These are phyloP conservation scores for Dynastes hyllus DNA, from an alignment of 2,888 invertebrate species.

Conservation along the genomic window DNA sequence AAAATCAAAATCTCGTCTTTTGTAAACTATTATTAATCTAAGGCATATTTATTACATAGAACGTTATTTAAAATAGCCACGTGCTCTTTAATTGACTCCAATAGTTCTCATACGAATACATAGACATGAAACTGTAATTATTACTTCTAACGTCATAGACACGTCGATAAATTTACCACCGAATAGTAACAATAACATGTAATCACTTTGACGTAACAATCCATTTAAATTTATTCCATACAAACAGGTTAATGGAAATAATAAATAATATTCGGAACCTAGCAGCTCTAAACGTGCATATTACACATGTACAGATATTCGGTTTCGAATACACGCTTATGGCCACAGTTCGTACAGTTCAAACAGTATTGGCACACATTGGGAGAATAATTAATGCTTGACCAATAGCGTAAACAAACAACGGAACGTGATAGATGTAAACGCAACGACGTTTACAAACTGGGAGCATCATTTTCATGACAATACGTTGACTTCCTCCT, in stretches of 20 bases:
- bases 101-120: too few relatives aligned
- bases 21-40: too few relatives aligned
- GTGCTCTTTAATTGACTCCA: too few relatives aligned
- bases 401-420: conserved; percentile 29
- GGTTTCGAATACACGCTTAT: not conserved
- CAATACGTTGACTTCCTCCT: conserved; percentile 23
- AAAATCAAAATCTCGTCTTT: too few relatives aligned
- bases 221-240: conserved; percentile 7
- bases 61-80: too few relatives aligned
- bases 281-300: too few relatives aligned
- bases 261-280: conserved; percentile 11
- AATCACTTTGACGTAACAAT: conserved; percentile 17
- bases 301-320: not conserved
- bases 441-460: conserved; percentile 26
- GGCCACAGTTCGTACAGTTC: not conserved
- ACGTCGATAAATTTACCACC: not conserved
- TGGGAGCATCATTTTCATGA: conserved; percentile 21
- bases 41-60: too few relatives aligned
- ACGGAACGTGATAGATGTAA: conserved; percentile 23
- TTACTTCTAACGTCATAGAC: too few relatives aligned
- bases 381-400: conserved; percentile 22
- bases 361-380: conserved; percentile 34
- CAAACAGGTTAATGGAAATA: conserved; percentile 24
- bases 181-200: not conserved
- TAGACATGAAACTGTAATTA: too few relatives aligned